These are phyloP conservation scores for Cephus cinctus DNA, from an alignment of 1,140 invertebrate genomes.

Conservation along the genomic window DNA sequence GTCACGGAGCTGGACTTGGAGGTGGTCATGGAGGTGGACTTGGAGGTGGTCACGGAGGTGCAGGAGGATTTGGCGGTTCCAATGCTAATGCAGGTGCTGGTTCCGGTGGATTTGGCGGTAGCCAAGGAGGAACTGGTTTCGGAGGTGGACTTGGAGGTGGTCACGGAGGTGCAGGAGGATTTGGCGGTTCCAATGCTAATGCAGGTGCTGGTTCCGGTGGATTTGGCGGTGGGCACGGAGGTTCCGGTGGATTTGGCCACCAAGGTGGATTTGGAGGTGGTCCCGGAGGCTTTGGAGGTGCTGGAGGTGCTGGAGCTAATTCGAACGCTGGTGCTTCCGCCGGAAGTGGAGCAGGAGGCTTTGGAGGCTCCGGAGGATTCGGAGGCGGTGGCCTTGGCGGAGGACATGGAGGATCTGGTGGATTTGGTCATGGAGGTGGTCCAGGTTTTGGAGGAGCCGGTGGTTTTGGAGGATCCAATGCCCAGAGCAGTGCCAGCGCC, in stretches of 20 bases:
- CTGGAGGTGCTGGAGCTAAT: not conserved
- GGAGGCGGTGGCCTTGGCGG: slow-evolving; percentile 1
- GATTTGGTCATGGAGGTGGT: not conserved
- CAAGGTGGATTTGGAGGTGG: slow-evolving; percentile 10
- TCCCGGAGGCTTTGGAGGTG: not conserved
- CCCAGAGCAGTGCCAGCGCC: not conserved
- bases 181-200: too few relatives aligned
- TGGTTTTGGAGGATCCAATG: slow-evolving; percentile 3
- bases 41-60: slow-evolving; percentile 11
- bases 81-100: not conserved
- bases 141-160: slow-evolving; percentile 13
- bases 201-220: too few relatives aligned
- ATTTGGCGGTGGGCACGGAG: not conserved
- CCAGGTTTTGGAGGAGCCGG: not conserved
- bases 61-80: slow-evolving; percentile 5
- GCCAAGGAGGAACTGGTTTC: not conserved
- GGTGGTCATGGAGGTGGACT: slow-evolving; percentile 8
- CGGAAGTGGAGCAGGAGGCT: not conserved
- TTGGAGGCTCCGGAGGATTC: slow-evolving; percentile 4
- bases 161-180: slow-evolving; percentile 2
- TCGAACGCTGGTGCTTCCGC: slow-evolving; percentile 14
- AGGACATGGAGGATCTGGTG: not conserved
- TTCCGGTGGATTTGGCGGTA: slow-evolving; percentile 1
- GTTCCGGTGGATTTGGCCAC: slow-evolving; percentile 2
- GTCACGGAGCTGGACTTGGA: slow-evolving; percentile 11